These are phyloP conservation scores for Tinamus major DNA, from an alignment of 2,797 vertebrate genomes.

Conservation along the genomic window DNA sequence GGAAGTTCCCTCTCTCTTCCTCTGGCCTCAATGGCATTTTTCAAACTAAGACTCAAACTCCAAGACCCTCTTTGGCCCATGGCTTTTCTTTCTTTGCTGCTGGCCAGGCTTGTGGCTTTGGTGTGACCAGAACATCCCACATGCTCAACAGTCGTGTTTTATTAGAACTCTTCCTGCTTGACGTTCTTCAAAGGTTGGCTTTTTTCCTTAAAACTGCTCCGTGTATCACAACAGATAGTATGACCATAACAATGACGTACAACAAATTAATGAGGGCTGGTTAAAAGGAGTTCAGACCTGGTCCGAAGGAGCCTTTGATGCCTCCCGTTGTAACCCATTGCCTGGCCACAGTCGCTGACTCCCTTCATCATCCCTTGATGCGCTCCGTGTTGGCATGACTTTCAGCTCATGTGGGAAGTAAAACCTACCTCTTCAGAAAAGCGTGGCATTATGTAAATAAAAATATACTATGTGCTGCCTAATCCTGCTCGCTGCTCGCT, in stretches of 20 bases:
- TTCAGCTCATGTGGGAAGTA: background rate
- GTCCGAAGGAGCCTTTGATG: background rate
- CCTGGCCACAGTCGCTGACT: background rate
- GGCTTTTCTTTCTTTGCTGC: background rate
- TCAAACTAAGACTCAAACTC: background rate
- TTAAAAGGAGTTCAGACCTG: background rate
- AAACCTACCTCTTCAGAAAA: background rate
- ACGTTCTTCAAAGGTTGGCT: background rate
- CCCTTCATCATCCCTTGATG: background rate
- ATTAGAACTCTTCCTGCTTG: background rate
- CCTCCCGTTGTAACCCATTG: background rate
- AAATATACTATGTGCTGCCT: background rate
- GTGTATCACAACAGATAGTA: background rate
- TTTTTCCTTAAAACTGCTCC: background rate
- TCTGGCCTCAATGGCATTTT: background rate
- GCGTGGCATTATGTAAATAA: background rate
- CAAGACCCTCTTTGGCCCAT: background rate
- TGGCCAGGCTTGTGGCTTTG: background rate
- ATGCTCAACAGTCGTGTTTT: background rate
- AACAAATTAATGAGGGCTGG: background rate
- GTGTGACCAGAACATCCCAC: background rate
- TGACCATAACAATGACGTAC: fast-evolving
- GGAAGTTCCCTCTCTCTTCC: background rate
- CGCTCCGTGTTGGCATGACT: slow-evolving; percentile 6
- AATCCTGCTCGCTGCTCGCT: background rate